phyloP scores from a whole-genome alignment of 35 echinoderm and acorn worm genomes.

The Ophioderma brevispina region DNA sequence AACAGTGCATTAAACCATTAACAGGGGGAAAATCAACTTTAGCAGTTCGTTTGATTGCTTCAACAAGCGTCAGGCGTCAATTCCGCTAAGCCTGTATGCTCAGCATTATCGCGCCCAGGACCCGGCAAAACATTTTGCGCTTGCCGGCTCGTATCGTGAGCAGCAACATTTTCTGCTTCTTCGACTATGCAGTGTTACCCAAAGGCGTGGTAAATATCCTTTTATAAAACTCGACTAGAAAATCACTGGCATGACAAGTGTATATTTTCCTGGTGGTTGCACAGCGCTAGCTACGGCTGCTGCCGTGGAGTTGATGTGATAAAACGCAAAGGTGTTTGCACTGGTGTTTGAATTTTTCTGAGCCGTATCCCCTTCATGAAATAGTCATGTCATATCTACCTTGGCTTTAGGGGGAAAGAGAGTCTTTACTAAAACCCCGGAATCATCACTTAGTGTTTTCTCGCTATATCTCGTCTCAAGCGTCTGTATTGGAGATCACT shows the following conservation, averaged over 20 bases:
- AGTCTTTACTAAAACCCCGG: neutral
- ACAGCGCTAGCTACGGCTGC: too few species aligned
- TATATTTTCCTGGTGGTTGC: too few species aligned
- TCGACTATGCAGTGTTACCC: neutral
- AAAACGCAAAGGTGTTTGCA: neutral
- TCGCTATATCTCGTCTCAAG: neutral
- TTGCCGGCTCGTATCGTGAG: neutral
- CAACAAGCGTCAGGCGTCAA: neutral
- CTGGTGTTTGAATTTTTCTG: neutral
- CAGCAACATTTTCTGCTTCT: slow-evolving; percentile 12
- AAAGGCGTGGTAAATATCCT: too few species aligned
- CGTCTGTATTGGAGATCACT: neutral
- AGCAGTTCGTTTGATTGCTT: neutral
- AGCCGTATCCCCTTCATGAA: neutral
- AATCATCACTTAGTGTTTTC: neutral
- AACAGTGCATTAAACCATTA: slow-evolving; percentile 10
- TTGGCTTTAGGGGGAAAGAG: neutral
- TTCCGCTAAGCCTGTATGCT: neutral
- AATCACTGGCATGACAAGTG: too few species aligned
- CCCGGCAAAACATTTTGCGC: neutral
- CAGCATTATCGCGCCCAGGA: neutral
- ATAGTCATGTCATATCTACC: neutral
- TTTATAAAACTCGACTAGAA: too few species aligned
- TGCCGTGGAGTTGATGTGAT: too few species aligned
- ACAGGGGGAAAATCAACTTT: neutral